These are phyloP conservation scores for Drosophila parabipectinata DNA, from an alignment of 1,140 invertebrate species.

Conservation along the genomic window DNA sequence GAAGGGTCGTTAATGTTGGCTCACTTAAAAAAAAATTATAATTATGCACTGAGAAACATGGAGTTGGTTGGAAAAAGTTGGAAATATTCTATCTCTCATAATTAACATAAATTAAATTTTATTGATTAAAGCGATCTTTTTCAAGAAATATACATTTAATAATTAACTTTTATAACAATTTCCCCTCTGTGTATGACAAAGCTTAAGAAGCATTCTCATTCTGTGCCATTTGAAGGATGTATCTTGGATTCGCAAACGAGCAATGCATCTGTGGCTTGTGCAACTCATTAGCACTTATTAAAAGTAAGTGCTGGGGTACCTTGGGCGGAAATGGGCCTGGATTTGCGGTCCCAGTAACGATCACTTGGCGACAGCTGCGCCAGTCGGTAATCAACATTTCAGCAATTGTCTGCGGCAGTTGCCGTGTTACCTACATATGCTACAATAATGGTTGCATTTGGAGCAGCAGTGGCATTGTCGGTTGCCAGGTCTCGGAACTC, in stretches of 20 bases:
- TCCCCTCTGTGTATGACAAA: not conserved
- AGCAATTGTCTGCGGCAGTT: constrained; percentile 64
- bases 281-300: constrained; percentile 82
- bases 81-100: too few relatives aligned
- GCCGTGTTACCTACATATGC: constrained; percentile 8
- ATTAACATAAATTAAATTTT: too few relatives aligned
- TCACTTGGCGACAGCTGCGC: constrained; percentile 40
- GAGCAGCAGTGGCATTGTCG: constrained; percentile 28
- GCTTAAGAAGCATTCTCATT: not conserved
- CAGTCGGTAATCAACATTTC: constrained; percentile 71
- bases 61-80: not conserved
- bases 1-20: constrained; percentile 7
- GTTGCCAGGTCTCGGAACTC: constrained; percentile 25
- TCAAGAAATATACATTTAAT: too few relatives aligned
- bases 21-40: constrained; percentile 1
- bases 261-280: constrained; percentile 47
- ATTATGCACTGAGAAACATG: constrained; percentile 2
- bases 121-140: too few relatives aligned
- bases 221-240: constrained; percentile 10
- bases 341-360: constrained; percentile 47
- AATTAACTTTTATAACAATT: not conserved
- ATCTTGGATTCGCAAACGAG: constrained; percentile 10
- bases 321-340: constrained; percentile 48
- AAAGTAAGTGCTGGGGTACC: constrained; percentile 49
- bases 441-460: constrained; percentile 16